Percentiles rank a stretch among this genome's conserved stretches.
Evolutionary conservation across 1,140 invertebrate genomes (phyloP).

Genomic region (Bacillus rossius): DNA sequence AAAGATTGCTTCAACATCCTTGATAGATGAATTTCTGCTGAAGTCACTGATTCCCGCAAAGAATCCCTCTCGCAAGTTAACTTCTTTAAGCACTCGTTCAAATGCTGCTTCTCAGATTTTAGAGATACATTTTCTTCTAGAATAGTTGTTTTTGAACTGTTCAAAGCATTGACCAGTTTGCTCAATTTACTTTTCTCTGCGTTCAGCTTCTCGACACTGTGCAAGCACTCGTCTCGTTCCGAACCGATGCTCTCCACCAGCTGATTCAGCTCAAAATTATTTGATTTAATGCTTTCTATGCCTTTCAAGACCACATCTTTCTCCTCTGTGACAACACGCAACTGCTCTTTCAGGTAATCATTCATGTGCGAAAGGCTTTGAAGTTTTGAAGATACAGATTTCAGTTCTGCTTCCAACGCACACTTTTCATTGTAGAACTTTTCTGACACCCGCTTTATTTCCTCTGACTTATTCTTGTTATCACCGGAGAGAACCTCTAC

Average conservation of each 20-base stretch:
- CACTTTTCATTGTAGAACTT: not conserved
- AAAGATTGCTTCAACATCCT: no score
- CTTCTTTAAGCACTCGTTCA: not conserved
- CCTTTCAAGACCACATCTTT: slow-evolving; percentile 1
- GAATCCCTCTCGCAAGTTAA: no score
- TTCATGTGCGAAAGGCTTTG: not conserved
- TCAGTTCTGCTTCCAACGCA: slow-evolving; percentile 1
- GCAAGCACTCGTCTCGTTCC: slow-evolving; percentile 1
- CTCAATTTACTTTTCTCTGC: slow-evolving; percentile 3
- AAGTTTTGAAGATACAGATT: not conserved
- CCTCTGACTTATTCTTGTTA: slow-evolving; percentile 21
- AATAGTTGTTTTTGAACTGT: not conserved
- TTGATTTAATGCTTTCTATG: not conserved
- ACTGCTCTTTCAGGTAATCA: not conserved
- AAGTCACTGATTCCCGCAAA: no score
- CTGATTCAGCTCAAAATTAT: slow-evolving; percentile 7
- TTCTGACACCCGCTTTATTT: slow-evolving; percentile 21
- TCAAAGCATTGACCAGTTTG: not conserved
- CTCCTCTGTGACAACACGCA: slow-evolving; percentile 3
- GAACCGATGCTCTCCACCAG: slow-evolving; percentile 1
- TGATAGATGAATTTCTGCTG: no score
- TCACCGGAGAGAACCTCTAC: slow-evolving; percentile 7
- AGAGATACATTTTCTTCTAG: slow-evolving; percentile 5
- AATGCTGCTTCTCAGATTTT: not conserved
- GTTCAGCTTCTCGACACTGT: not conserved